Base-by-base conservation (phyloP, 2,888 invertebrate genomes). In the Endotricha flammealis region DNA sequence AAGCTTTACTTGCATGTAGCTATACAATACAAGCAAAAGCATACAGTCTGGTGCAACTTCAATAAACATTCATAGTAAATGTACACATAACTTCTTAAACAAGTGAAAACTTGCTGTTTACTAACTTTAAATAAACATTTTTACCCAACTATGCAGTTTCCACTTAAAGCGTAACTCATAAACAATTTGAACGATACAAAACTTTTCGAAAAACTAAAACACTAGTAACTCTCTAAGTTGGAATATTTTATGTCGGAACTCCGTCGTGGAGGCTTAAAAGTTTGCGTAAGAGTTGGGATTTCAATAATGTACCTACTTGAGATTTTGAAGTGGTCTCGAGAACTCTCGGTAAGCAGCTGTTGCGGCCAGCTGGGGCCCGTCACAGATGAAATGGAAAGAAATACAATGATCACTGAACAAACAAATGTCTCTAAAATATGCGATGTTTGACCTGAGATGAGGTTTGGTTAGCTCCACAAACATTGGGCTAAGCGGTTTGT, bases 311-410 rank as follows among this genome's bases (percentile, higher is more conserved):
- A 63, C 43, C 46, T 47, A 56, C 62, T 59, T 46, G 50, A 66
- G 61, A 47, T 50, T 45, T 29, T 13, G 28, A n/a, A 29, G 28
- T 45, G 43, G 60, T 44, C 58, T 72, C 55, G 53, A 74, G 71
- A 58, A 70, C 57, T 41, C 69, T 64, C 61, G 51, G 52, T 53
- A 44, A 57, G 59, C 75, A 76, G 74, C 76, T 74, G 76, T 64
- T 63, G 48, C 57, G 58, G 57, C 58, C 77, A 75, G 78, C 74
- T 75, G 77, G 57, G 58, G 49, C 57, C 57, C 64, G 61, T 76
- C 74, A 71, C 57, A 63, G 59, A 55, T 36, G 53, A 61, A 56
- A 70, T 63, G 44, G 46, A 49, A 53, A 64, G 59, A 64, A 64
- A 68, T 62, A 53, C 40, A 62, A 71, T 64, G 60, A 66, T 66